Conservation (phyloP, 64 coral and sea anemone genomes). For the Astreopora myriophthalma region DNA sequence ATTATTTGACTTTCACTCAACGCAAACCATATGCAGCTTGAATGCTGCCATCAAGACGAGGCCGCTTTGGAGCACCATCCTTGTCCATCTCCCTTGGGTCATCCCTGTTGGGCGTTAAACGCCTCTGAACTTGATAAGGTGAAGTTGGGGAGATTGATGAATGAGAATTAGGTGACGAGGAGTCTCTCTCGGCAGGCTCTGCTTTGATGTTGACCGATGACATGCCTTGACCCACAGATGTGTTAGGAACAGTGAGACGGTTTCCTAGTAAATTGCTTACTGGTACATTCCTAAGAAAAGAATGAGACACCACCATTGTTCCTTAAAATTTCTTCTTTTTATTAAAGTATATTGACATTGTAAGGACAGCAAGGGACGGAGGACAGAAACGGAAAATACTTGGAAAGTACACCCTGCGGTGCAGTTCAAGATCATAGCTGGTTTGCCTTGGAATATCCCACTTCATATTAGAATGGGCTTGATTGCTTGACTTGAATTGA, state of each 20-base stretch:
- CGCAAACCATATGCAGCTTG: slow-evolving; percentile 60
- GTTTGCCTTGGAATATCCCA: too few relatives aligned
- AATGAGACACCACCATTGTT: background rate
- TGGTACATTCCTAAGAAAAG: background rate
- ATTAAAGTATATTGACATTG: background rate
- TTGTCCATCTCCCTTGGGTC: slow-evolving; percentile 44
- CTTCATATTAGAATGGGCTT: too few relatives aligned
- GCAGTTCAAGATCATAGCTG: too few relatives aligned
- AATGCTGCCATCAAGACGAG: slow-evolving; percentile 28
- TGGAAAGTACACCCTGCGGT: too few relatives aligned
- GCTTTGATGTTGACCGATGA: slow-evolving; percentile 68
- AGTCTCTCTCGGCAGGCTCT: slow-evolving; percentile 69
- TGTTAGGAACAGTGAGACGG: slow-evolving; percentile 48
- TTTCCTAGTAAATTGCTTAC: slow-evolving; percentile 57
- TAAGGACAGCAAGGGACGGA: background rate
- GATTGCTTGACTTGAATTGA: too few relatives aligned
- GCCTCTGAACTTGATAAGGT: slow-evolving; percentile 40
- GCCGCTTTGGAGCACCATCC: slow-evolving; percentile 21
- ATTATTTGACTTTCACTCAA: background rate
- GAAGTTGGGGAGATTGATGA: slow-evolving; percentile 79
- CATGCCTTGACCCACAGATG: background rate
- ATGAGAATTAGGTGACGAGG: slow-evolving; percentile 66
- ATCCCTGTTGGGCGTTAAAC: slow-evolving; percentile 38
- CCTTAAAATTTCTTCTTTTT: background rate
- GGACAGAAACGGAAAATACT: too few relatives aligned